Conservation (phyloP, 2,113 vertebrate species). For the Ranitomeya imitator region DNA sequence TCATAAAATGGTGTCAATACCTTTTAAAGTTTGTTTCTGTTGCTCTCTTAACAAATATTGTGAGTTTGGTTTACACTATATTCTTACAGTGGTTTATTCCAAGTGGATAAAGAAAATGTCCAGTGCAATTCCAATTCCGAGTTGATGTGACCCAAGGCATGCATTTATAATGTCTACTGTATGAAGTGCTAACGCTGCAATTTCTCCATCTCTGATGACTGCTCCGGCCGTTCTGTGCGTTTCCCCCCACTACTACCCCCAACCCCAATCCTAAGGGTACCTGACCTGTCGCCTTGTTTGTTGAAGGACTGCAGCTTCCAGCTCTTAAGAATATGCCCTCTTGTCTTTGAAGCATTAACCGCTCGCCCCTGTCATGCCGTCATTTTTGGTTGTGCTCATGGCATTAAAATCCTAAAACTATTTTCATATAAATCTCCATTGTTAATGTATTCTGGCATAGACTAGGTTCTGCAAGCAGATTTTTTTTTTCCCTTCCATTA, state of each 20-base stretch:
- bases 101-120: neutral
- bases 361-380: constrained; percentile 45
- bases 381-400: constrained; percentile 48
- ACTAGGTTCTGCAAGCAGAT: constrained; percentile 13
- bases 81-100: neutral
- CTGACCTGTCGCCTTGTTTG: constrained; percentile 44
- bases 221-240: neutral
- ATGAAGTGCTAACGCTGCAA: constrained; percentile 6
- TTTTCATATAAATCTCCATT: constrained; percentile 29
- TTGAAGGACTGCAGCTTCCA: constrained; percentile 29
- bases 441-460: constrained; percentile 49
- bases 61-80: neutral
- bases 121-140: constrained; percentile 23
- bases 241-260: neutral
- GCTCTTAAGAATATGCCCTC: constrained; percentile 36
- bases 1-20: neutral
- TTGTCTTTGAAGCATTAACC: constrained; percentile 38
- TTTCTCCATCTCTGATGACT: constrained; percentile 30
- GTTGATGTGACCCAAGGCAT: constrained; percentile 47
- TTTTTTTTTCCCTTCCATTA: constrained; percentile 45
- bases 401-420: constrained; percentile 36
- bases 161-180: constrained; percentile 19
- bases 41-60: neutral
- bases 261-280: neutral
- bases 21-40: neutral